Percentiles rank a stretch among this genome's conserved stretches.
Evolutionary conservation across 1,140 invertebrate species (phyloP).

Genomic region (Meloidogyne hapla): DNA sequence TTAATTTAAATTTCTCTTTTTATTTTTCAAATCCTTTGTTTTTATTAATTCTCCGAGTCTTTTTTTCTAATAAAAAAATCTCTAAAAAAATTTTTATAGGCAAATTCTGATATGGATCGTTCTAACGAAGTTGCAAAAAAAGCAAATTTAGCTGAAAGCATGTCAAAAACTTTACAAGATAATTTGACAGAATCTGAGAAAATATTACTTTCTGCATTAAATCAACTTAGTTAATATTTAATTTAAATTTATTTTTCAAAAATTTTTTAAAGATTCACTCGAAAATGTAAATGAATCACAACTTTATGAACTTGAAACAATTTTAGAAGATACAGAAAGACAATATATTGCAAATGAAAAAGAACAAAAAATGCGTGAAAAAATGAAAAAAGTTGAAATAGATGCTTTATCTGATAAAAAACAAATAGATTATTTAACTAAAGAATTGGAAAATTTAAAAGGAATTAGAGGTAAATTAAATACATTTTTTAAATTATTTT

Average conservation of each 20-base stretch:
- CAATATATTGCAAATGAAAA: constrained; percentile 42
- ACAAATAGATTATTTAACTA: constrained; percentile 39
- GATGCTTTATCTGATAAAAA: constrained; percentile 34
- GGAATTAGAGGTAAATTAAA: constrained; percentile 32
- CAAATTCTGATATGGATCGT: constrained; percentile 46
- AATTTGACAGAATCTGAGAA: constrained; percentile 40
- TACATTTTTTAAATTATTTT: not conserved
- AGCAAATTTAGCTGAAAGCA: constrained; percentile 42
- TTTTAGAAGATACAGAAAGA: constrained; percentile 53
- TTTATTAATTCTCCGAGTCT: too few relatives aligned
- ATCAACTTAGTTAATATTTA: constrained; percentile 41
- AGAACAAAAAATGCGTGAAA: constrained; percentile 41
- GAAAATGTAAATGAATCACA: constrained; percentile 62
- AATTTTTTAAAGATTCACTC: constrained; percentile 55
- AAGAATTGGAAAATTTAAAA: constrained; percentile 54
- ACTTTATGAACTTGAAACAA: constrained; percentile 52
- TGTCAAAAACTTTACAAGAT: constrained; percentile 45
- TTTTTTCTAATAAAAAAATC: too few relatives aligned
- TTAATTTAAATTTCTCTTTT: too few relatives aligned
- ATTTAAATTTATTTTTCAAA: not conserved
- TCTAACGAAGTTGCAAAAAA: constrained; percentile 47
- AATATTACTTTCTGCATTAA: constrained; percentile 36
- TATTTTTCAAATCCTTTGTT: too few relatives aligned
- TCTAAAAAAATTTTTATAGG: constrained; percentile 23
- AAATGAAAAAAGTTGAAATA: constrained; percentile 39